A percentile compares a stretch with the other conserved stretches of the same genome.
phyloP scores from a whole-genome alignment of 2,113 vertebrate genomes.

The Ailuropoda melanoleuca region DNA sequence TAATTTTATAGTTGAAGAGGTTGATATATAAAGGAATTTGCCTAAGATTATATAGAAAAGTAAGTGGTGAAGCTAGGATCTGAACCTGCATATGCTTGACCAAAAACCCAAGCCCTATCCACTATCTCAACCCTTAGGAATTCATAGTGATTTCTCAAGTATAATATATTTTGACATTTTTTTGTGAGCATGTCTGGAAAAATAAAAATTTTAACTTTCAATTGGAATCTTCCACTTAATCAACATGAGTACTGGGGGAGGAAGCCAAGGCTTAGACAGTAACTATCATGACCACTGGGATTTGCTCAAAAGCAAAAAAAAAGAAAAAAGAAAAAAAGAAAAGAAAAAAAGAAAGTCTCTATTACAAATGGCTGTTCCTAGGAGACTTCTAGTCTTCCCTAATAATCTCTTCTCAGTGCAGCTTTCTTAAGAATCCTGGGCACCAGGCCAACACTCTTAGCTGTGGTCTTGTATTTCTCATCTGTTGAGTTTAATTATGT shows the following conservation, averaged over 20 bases:
- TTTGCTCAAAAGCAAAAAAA: conserved; percentile 13
- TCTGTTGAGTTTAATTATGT: conserved; percentile 69
- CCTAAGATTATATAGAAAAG: not conserved
- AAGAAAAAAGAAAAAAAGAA: not conserved
- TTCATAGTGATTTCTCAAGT: not conserved
- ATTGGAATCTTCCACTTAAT: conserved; percentile 6
- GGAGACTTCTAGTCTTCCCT: not conserved
- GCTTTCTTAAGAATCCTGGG: conserved; percentile 67
- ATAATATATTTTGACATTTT: not conserved
- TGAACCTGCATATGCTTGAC: not conserved
- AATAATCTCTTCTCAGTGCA: conserved; percentile 49
- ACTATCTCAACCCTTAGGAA: not conserved
- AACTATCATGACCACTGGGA: not conserved
- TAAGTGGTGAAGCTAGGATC: not conserved
- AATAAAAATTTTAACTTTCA: conserved; percentile 2
- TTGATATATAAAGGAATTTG: not conserved
- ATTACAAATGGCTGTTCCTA: conserved; percentile 22
- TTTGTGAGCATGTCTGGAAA: conserved; percentile 2
- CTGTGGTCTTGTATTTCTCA: conserved; percentile 62
- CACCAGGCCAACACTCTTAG: conserved; percentile 64
- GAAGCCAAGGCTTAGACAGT: not conserved
- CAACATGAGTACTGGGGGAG: not conserved
- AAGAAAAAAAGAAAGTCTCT: not conserved
- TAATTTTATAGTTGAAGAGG: not conserved
- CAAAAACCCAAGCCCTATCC: not conserved